Evolutionary conservation across 2,888 invertebrate species (phyloP).

Genomic region (Anaspis maculata): DNA sequence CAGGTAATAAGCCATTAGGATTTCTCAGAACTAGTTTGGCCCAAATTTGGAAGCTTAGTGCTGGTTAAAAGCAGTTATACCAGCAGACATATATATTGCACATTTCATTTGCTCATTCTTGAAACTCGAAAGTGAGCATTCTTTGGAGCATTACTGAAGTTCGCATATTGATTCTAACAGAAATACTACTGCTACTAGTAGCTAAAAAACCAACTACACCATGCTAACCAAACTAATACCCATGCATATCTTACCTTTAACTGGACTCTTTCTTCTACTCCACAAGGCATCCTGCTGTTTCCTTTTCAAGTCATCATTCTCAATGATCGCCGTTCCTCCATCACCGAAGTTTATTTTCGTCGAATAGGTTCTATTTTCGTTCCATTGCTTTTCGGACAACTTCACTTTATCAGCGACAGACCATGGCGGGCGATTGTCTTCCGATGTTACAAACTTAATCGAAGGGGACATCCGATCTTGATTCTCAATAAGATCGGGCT

Average conservation of each 20-base stretch:
- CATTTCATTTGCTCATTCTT: no score
- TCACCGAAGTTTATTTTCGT: slow-evolving; percentile 50
- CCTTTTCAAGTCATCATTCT: slow-evolving; percentile 29
- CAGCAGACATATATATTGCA: no score
- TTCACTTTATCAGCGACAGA: slow-evolving; percentile 47
- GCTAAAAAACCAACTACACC: not conserved
- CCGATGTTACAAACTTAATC: slow-evolving; percentile 17
- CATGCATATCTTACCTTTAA: no score
- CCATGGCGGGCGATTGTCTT: slow-evolving; percentile 31
- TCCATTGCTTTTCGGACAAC: slow-evolving; percentile 38
- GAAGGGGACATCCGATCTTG: slow-evolving; percentile 21
- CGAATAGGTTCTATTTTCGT: slow-evolving; percentile 45
- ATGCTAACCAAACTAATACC: no score
- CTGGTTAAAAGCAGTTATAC: no score
- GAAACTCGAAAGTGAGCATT: no score
- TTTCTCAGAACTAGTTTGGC: no score
- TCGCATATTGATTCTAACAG: no score
- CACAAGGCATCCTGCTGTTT: slow-evolving; percentile 29
- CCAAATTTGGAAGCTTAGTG: no score
- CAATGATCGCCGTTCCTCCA: slow-evolving; percentile 41
- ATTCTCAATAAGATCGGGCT: slow-evolving; percentile 22
- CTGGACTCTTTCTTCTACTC: slow-evolving; percentile 32
- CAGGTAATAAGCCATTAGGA: no score
- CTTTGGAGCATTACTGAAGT: no score
- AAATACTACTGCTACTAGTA: not conserved